Base-by-base conservation (phyloP, 2,797 vertebrate genomes). In the Enteromius argenteus region DNA sequence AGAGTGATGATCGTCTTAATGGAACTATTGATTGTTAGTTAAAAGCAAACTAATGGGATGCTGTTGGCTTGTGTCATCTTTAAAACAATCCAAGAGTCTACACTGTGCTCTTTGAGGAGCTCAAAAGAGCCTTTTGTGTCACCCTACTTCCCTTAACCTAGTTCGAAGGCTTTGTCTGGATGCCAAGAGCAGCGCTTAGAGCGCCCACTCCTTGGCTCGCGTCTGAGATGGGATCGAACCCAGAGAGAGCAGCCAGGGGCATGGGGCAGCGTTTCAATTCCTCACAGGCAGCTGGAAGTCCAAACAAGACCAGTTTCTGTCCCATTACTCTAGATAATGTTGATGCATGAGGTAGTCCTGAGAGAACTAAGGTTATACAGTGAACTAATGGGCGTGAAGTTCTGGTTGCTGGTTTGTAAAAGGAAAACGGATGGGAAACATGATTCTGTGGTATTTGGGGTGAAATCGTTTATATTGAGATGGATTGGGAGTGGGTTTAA, bases 91-190 rank as follows among this genome's bases (percentile, higher is more conserved):
- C 88, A 87, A 92, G 90, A 88, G 84, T 91, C 89, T 91, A 94
- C 93, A 94, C 89, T 91, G 92, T 89, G 88, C 89, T 90, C 92
- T 93, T 91, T 95, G 92, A 94, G 90, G 83, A 86, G 87, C 89
- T 93, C 89, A 93, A 94, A 94, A 91, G 93, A 91, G 91, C 91
- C 90, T 90, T 92, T 93, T 93, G 92, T 94, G 90, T 90, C 90
- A 92, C 76, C 84, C 87, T 80, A 92, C 91, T 91, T 92, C 90
- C 89, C 88, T 92, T 86, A 69, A 90, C 91, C 88, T 89, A 73
- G 78, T 90, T 92, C 89, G 80, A 71, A 87, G 79, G 86, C 91
- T 93, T 92, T 91, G 88, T 93, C 90, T 84, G 84, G 60, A 80
- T 92, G 90, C 90, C 88, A 92, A 58, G 8, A 42, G 27, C 69